phyloP scores from a whole-genome alignment of 2,113 vertebrate genomes.

The Ophiodon elongatus region DNA sequence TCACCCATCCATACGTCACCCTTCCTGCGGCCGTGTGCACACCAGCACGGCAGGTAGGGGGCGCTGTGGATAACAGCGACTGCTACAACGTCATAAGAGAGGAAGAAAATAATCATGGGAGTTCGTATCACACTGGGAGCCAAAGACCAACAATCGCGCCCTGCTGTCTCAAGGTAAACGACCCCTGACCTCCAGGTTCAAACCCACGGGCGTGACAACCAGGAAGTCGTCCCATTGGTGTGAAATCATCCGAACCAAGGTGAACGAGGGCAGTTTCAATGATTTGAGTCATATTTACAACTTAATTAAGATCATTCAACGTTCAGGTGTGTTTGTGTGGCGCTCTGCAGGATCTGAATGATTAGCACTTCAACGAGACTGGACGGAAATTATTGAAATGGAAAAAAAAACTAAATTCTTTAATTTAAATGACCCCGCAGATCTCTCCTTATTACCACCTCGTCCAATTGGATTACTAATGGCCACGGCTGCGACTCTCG shows the following conservation, averaged over 20 bases:
- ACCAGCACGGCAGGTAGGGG: background rate
- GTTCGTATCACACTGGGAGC: background rate
- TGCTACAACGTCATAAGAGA: background rate
- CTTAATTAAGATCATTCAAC: background rate
- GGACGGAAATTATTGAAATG: constrained; percentile 17
- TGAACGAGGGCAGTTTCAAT: constrained; percentile 14
- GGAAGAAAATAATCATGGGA: background rate
- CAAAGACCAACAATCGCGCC: background rate
- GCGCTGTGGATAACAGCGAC: background rate
- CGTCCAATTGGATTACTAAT: constrained; percentile 85
- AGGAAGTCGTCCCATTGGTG: background rate
- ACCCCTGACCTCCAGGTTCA: background rate
- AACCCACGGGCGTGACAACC: background rate
- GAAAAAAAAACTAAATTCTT: constrained; percentile 71
- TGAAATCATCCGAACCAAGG: background rate
- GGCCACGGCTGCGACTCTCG: constrained; percentile 76
- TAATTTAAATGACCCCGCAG: constrained; percentile 83
- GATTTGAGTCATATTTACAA: constrained; percentile 21
- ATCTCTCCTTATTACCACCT: constrained; percentile 84
- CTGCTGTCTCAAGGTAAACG: background rate
- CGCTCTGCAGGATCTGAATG: background rate
- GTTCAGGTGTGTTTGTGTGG: background rate
- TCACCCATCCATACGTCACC: background rate
- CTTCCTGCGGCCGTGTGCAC: background rate
- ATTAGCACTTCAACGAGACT: constrained; percentile 2